Percentiles rank a stretch among this genome's conserved stretches.
Conservation (phyloP, 2,797 vertebrate species). For the Muscicapa striata region DNA sequence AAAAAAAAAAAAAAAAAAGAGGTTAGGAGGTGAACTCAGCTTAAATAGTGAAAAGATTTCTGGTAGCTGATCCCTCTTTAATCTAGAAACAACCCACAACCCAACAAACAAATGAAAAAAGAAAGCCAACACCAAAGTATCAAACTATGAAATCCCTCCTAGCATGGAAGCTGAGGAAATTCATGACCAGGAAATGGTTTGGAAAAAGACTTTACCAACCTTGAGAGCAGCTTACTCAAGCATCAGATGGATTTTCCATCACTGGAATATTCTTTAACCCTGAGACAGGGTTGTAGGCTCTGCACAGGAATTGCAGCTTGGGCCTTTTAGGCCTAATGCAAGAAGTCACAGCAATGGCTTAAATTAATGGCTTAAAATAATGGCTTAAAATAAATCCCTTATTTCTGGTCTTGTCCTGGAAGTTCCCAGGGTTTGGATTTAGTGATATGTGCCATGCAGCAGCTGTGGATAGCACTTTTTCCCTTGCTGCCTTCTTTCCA, state of each 20-base stretch:
- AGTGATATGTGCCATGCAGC: background rate
- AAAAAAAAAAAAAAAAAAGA: background rate
- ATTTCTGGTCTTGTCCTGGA: background rate
- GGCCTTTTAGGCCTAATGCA: background rate
- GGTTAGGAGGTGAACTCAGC: slow-evolving; percentile 5
- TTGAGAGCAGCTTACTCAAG: background rate
- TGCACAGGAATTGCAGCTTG: background rate
- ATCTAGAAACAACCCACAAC: background rate
- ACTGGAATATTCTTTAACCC: background rate
- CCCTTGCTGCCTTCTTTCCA: background rate
- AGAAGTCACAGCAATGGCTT: background rate
- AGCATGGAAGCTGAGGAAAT: background rate
- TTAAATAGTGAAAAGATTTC: slow-evolving; percentile 35
- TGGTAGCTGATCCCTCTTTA: slow-evolving; percentile 11
- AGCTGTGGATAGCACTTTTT: background rate
- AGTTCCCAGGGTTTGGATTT: background rate
- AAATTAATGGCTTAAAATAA: background rate
- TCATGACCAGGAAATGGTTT: background rate
- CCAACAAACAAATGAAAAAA: background rate
- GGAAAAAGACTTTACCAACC: background rate
- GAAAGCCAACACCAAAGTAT: background rate
- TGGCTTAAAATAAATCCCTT: background rate
- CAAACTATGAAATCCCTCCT: background rate
- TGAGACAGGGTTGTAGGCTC: background rate
- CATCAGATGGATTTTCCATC: background rate